These are phyloP conservation scores for Leuctra nigra DNA, from an alignment of 2,888 invertebrate species.

Conservation along the genomic window DNA sequence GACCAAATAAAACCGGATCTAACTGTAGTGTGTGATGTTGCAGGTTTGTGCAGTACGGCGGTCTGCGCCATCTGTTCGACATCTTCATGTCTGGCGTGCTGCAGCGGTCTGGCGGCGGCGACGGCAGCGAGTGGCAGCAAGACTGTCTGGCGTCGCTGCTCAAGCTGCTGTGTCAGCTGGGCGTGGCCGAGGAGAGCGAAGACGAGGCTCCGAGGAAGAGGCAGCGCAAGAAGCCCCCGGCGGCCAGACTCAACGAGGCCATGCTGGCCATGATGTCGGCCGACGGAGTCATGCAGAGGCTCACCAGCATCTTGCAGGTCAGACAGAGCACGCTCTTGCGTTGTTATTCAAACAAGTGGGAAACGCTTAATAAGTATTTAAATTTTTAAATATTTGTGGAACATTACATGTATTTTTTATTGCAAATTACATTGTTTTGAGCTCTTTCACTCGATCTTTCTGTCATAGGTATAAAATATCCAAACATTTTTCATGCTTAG, in stretches of 20 bases:
- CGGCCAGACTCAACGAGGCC: slow-evolving; percentile 62
- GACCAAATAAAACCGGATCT: neutral
- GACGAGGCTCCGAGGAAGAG: slow-evolving; percentile 21
- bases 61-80: slow-evolving; percentile 79
- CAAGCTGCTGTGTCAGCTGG: slow-evolving; percentile 79
- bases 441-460: too few relatives aligned
- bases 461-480: too few relatives aligned
- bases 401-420: too few relatives aligned
- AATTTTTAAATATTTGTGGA: too few relatives aligned
- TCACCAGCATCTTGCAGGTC: slow-evolving; percentile 75
- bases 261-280: slow-evolving; percentile 81
- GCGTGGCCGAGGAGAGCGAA: slow-evolving; percentile 50
- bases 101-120: slow-evolving; percentile 59
- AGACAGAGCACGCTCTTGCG: too few relatives aligned
- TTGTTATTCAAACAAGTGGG: too few relatives aligned
- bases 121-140: slow-evolving; percentile 89
- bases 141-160: slow-evolving; percentile 85
- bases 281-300: slow-evolving; percentile 70
- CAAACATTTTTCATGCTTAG: too few relatives aligned
- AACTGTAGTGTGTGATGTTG: slow-evolving; percentile 36
- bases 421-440: too few relatives aligned
- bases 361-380: too few relatives aligned
- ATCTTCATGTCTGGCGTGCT: slow-evolving; percentile 82
- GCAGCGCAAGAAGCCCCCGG: slow-evolving; percentile 41
- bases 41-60: slow-evolving; percentile 79